phyloP scores from a whole-genome alignment of 2,797 vertebrate genomes.

The Manis javanica region DNA sequence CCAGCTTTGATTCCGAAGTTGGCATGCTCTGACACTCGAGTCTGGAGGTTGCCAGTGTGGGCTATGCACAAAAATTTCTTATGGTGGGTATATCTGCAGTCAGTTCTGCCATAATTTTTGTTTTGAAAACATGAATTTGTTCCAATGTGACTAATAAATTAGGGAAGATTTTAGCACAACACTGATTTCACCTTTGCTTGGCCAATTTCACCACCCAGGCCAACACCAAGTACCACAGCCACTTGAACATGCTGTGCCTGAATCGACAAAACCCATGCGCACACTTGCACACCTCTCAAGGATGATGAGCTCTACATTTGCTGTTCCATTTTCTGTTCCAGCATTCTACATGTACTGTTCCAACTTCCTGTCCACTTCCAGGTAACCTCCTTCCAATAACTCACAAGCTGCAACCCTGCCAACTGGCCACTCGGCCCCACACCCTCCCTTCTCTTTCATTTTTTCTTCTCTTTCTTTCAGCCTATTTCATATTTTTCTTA shows the following conservation, averaged over 20 bases:
- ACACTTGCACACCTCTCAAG: neutral
- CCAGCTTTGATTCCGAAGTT: neutral
- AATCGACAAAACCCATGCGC: neutral
- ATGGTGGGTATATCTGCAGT: neutral
- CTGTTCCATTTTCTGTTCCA: neutral
- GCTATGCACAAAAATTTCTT: neutral
- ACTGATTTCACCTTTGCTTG: neutral
- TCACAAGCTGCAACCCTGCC: neutral
- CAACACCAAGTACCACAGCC: neutral
- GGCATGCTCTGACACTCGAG: neutral
- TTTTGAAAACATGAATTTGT: neutral
- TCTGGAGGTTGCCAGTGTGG: neutral
- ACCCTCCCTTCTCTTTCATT: neutral
- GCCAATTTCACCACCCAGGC: neutral
- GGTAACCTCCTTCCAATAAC: neutral
- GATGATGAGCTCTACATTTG: neutral
- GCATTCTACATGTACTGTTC: neutral
- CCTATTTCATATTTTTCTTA: neutral
- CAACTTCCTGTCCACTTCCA: neutral
- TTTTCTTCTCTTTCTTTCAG: neutral
- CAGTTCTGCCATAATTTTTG: neutral
- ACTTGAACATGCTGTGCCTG: neutral
- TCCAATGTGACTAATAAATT: neutral
- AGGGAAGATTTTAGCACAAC: neutral
- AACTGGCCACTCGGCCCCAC: rapidly evolving